phyloP scores from a whole-genome alignment of 64 coral and sea anemone genomes.

The Dendronephthya gigantea region DNA sequence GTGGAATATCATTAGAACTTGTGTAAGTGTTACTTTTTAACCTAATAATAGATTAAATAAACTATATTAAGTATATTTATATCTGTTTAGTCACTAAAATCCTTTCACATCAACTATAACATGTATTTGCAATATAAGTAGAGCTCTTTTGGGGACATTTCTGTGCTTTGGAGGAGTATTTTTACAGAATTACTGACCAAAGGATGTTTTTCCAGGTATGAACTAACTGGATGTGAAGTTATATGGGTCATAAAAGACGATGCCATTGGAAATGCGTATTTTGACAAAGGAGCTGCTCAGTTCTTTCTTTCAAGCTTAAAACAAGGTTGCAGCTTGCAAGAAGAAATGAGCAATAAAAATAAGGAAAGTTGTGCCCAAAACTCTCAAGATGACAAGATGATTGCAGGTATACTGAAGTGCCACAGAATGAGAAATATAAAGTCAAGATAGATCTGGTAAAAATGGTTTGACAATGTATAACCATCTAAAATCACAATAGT shows the following conservation, averaged over 20 bases:
- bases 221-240: slow-evolving; percentile 67
- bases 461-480: too few species aligned
- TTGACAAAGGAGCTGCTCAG: slow-evolving; percentile 80
- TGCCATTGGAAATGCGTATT: slow-evolving; percentile 66
- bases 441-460: too few species aligned
- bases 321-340: not conserved
- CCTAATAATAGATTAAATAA: not conserved
- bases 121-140: too few species aligned
- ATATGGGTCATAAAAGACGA: slow-evolving; percentile 91
- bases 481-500: too few species aligned
- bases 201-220: slow-evolving; percentile 48
- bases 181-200: not conserved
- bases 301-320: slow-evolving; percentile 47
- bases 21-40: slow-evolving; percentile 43
- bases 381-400: too few species aligned
- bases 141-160: too few species aligned
- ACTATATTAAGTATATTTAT: too few species aligned
- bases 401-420: too few species aligned
- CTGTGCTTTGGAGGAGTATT: too few species aligned
- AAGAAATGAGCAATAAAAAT: not conserved
- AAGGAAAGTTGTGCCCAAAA: not conserved
- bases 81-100: too few species aligned
- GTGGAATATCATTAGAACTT: slow-evolving; percentile 93
- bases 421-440: too few species aligned
- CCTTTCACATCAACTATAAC: too few species aligned